A percentile compares a stretch with the other conserved stretches of the same genome.
Evolutionary conservation across 2,113 vertebrate genomes (phyloP).

Genomic region (Periophthalmodon schlosseri): DNA sequence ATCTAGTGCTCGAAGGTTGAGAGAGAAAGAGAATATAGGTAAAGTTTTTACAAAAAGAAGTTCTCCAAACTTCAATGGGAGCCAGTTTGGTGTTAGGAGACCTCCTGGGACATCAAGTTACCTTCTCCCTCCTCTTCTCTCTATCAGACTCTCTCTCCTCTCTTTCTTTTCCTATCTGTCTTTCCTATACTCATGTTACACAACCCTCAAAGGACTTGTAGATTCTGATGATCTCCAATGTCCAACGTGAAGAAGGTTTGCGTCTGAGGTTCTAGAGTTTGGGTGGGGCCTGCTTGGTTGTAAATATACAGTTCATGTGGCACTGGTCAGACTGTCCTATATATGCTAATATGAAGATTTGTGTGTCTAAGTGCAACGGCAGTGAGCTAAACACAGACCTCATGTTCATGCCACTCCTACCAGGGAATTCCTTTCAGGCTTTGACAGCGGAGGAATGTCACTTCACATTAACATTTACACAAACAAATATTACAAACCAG

Average conservation of each 20-base stretch:
- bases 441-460: slow-evolving; percentile 72
- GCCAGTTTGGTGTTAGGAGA: slow-evolving; percentile 60
- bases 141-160: slow-evolving; percentile 34
- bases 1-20: slow-evolving; percentile 18
- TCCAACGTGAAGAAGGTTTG: slow-evolving; percentile 59
- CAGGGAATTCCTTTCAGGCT: slow-evolving; percentile 73
- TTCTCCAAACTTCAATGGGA: slow-evolving; percentile 66
- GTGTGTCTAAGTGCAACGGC: slow-evolving; percentile 13
- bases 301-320: slow-evolving; percentile 8
- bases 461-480: slow-evolving; percentile 49
- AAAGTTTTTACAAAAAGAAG: slow-evolving; percentile 26
- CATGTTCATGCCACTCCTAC: slow-evolving; percentile 71
- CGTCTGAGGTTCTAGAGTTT: slow-evolving; percentile 51
- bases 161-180: slow-evolving; percentile 52
- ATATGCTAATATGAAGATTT: slow-evolving; percentile 10
- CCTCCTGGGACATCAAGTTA: slow-evolving; percentile 73
- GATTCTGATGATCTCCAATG: slow-evolving; percentile 67
- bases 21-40: slow-evolving; percentile 22
- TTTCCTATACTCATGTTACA: slow-evolving; percentile 73
- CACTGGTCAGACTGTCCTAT: slow-evolving; percentile 24
- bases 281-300: slow-evolving; percentile 48
- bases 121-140: slow-evolving; percentile 45
- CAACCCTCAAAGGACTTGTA: slow-evolving; percentile 71
- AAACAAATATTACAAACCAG: slow-evolving; percentile 39
- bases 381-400: slow-evolving; percentile 63